Evolutionary conservation across 1,140 invertebrate species (phyloP), one percentile per base, ranked within the genome.

Genomic region (Hetaerina americana): DNA sequence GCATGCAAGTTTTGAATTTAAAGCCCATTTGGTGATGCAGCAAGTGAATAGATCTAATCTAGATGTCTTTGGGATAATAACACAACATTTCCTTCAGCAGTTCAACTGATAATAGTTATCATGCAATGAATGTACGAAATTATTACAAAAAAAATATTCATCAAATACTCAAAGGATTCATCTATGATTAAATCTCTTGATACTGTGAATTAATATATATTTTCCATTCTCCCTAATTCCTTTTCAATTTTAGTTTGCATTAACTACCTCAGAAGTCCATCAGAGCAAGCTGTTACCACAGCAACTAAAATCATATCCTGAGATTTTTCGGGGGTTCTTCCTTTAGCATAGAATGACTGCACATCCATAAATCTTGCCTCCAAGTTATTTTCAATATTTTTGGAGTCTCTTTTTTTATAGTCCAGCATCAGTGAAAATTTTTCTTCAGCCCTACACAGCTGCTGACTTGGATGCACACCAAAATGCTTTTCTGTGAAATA

Each of bases 331-430:
- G 15, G 15, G 2, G 40, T 12, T 3, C 15, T 79, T 76, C 72
- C 80, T 28, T 66, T 77, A 69, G 27, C 74, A 71, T 75, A 76
- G 72, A n/a, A 77, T 66, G 18, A 77, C 69, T 22, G 84, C 72
- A 73, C 81, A 77, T 87, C 85, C 88, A 91, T 89, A 70, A 89
- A 86, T 76, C 90, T 84, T 0, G 88, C 91, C 78, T 91, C 89
- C 72, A 88, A 86, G 80, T 90, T 85, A 26, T 77, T 72, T 26
- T 78, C 15, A 3, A 57, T 10, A 12, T 57, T n/a, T 10, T 57
- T 57, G 15, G 15, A 12, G 22, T n/a, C 40, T 18, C 22, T 18
- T 57, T 57, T 57, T 57, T n/a, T 2, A n/a, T 2, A 18, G 15
- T n/a, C 40, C 15, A 57, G 40, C 15, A 57, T 3, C 2, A 57